phyloP scores from a whole-genome alignment of 2,113 vertebrate genomes.

The Lamprotornis superbus region DNA sequence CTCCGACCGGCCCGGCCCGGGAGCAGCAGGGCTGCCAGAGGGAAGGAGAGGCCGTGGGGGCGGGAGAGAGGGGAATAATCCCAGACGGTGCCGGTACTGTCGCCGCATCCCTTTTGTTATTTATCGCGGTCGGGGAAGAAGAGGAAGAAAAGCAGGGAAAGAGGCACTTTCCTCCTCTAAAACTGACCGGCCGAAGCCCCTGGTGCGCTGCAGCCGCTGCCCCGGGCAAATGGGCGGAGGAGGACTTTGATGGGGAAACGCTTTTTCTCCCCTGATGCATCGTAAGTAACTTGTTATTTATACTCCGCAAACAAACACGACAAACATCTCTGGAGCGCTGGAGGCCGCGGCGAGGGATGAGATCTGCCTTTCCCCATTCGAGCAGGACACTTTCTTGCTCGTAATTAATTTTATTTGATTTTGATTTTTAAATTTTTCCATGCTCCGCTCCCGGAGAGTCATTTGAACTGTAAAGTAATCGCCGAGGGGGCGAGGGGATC shows the following conservation, averaged over 20 bases:
- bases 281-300: constrained; percentile 67
- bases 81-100: constrained; percentile 52
- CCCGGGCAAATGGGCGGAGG: neutral
- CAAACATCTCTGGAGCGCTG: constrained; percentile 37
- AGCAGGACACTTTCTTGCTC: constrained; percentile 63
- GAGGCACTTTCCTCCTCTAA: neutral
- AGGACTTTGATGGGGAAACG: constrained; percentile 25
- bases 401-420: constrained; percentile 63
- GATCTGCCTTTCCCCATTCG: constrained; percentile 55
- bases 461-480: constrained; percentile 71
- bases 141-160: constrained; percentile 25
- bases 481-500: constrained; percentile 43
- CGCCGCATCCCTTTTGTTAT: constrained; percentile 83
- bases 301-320: constrained; percentile 15
- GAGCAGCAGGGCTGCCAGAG: neutral
- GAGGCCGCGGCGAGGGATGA: constrained; percentile 68
- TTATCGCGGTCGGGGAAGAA: constrained; percentile 54
- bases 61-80: neutral
- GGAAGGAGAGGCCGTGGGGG: constrained; percentile 27
- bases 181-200: neutral
- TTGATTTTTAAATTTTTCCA: constrained; percentile 31
- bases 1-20: neutral
- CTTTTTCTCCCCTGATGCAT: constrained; percentile 43
- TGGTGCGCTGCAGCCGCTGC: neutral
- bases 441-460: constrained; percentile 53